Evolutionary conservation across 92 coral and sea anemone species (phyloP).

Genomic region (Epizoanthus rinbou): DNA sequence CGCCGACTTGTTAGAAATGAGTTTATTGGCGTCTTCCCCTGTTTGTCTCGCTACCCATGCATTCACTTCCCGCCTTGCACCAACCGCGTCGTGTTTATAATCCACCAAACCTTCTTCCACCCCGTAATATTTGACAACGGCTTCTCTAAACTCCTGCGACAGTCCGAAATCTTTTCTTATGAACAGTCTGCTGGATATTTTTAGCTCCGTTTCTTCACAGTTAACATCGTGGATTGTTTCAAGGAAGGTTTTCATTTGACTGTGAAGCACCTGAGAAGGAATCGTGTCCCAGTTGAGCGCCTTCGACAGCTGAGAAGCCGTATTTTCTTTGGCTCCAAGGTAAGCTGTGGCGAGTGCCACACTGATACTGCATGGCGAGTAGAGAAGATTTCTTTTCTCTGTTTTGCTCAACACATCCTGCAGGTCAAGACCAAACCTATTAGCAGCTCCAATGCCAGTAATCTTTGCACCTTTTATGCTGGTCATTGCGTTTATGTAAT

Average conservation of each 20-base stretch:
- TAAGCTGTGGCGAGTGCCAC: slow-evolving; percentile 25
- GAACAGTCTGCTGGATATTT: slow-evolving; percentile 38
- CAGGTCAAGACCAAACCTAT: slow-evolving; percentile 32
- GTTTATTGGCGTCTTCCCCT: slow-evolving; percentile 12
- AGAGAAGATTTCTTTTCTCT: slow-evolving; percentile 18
- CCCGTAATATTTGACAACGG: slow-evolving; percentile 35
- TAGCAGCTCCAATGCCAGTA: slow-evolving; percentile 28
- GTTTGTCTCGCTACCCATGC: slow-evolving; percentile 29
- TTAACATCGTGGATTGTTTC: slow-evolving; percentile 16
- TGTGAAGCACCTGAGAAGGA: slow-evolving; percentile 32
- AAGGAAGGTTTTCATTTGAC: slow-evolving; percentile 32
- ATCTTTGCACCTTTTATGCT: slow-evolving; percentile 12
- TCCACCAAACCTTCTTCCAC: slow-evolving; percentile 26
- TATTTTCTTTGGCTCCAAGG: slow-evolving; percentile 21
- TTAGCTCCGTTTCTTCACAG: neutral
- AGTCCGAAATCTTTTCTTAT: slow-evolving; percentile 36
- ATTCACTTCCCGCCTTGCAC: slow-evolving; percentile 18
- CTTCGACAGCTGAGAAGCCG: slow-evolving; percentile 25
- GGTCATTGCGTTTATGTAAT: neutral
- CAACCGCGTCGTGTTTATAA: slow-evolving; percentile 25
- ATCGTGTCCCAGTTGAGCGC: slow-evolving; percentile 27
- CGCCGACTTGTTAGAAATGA: slow-evolving; percentile 9
- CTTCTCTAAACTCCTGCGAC: slow-evolving; percentile 38
- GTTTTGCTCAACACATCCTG: slow-evolving; percentile 31
- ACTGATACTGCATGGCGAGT: slow-evolving; percentile 35